Conservation (phyloP, 2,113 vertebrate species). For the Tachuris rubrigastra region DNA sequence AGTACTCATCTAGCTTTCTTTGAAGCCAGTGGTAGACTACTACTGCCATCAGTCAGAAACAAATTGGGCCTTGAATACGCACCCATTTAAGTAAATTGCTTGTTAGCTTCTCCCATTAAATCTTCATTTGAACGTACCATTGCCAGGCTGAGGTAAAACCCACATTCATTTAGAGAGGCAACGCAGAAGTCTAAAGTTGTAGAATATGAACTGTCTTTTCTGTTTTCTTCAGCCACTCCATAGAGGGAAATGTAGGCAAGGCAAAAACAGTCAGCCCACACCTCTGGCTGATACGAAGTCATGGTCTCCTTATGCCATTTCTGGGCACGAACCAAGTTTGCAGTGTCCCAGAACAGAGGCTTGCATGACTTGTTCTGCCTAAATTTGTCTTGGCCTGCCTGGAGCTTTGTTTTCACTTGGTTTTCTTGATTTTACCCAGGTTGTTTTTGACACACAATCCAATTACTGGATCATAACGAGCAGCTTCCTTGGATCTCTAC, state of each 20-base stretch:
- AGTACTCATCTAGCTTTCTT: background rate
- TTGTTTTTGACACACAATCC: background rate
- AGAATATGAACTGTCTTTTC: background rate
- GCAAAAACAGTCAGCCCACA: background rate
- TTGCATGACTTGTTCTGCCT: background rate
- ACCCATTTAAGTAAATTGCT: constrained; percentile 23
- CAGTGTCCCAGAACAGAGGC: background rate
- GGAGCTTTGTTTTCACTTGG: background rate
- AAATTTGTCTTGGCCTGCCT: background rate
- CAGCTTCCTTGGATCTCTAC: background rate
- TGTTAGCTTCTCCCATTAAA: constrained; percentile 17
- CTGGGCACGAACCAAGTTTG: background rate
- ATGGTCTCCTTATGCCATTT: background rate
- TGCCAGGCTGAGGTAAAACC: background rate
- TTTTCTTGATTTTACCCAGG: background rate
- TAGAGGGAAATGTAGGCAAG: background rate
- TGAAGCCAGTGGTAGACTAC: background rate
- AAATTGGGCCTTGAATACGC: background rate
- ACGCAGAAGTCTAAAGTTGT: fast-evolving
- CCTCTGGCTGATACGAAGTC: background rate
- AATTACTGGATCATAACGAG: background rate
- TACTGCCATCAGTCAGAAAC: constrained; percentile 30
- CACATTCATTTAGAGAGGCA: background rate
- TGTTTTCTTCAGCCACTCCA: background rate
- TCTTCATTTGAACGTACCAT: background rate